Evolutionary conservation across 2,113 vertebrate species (phyloP), one percentile per base, ranked within the genome.

Genomic region (Chaenogobius annularis): DNA sequence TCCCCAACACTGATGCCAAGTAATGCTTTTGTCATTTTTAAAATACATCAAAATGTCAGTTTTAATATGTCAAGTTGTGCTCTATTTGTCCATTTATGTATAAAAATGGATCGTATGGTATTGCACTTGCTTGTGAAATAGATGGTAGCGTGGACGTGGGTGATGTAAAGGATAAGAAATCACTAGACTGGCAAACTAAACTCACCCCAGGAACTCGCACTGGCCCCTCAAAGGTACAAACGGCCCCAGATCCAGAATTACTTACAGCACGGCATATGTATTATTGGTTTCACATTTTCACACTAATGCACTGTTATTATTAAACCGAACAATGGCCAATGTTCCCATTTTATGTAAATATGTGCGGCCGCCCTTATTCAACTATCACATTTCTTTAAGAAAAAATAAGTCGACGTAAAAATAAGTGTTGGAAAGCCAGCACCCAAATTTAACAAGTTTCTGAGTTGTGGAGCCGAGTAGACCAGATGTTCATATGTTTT

Each of bases 401-500:
- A 50, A 50, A 50, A 50, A 48, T 17, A 48, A 50, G 15, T 19
- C 17, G 4, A 19, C 19, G 47, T 50, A 19, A 17, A 50, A 50
- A 50, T 50, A 7, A 17, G 15, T 19, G 50, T 20, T 10, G 17
- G n/a, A 43, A 63, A 43, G 61, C 15, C 61, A 63, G 61, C 31
- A 19, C 15, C 35, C 31, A 63, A 63, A 63, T 11, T 9, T n/a
- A 40, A 40, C 61, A 63, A 0, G 7, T 63, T 20, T 31, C 26
- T 62, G 35, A n/a, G 61, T 11, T 61, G 58, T 61, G 8, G 6
- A 58, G 23, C 22, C 19, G 14, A 63, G 14, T 10, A 19, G 35
- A 63, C 2, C 61, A 43, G 40, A 46, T n/a, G 55, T 69, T 76
- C 37, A 31, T 15, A 63, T 3, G 63, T 4, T 37, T 56, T 69